Base-by-base conservation (phyloP, 1,140 invertebrate genomes). In the Drosophila kepulauana region DNA sequence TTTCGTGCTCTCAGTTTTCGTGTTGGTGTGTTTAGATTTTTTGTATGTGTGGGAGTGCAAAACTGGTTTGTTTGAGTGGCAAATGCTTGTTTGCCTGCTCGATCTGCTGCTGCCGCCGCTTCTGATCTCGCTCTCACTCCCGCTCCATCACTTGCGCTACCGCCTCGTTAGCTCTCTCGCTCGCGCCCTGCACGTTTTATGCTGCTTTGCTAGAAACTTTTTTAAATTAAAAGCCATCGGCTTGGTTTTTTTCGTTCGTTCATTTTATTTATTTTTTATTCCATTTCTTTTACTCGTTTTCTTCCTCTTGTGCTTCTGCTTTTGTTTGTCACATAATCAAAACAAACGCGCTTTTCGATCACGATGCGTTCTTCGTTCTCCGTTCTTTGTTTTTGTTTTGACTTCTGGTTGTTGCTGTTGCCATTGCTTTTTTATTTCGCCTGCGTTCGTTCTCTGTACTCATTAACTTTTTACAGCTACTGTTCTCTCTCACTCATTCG, bases 401-500 rank as follows among this genome's bases (percentile, higher is more conserved):
- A 64, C 65, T 87, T 82, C 73, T 78, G 59, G 15, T 69, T 66
- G 67, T 82, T 59, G 15, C 63, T 70, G 41, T 67, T 59, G 64
- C 51, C 72, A 11, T 66, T 56, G 38, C 51, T 72, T 13, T 63
- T 8, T 64, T 43, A 35, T 56, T 70, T 57, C 51, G 43, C 41
- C 5, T 30, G 64, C 45, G 11, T 43, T 43, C 41, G 52, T 56
- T 70, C 35, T 41, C 13, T 57, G 33, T 7, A 77, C 80, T 87
- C 84, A 88, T 84, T 84, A 89, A 89, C 64, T 79, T 88, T 87
- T 87, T 82, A 88, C 84, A 80, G 85, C 84, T 87, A 80, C 84
- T 75, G 84, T 87, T 88, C 54, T 74, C 68, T 66, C 79, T 81
- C 46, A 10, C 35, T 38, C 35, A 0, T 74, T 64, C 65, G 46